These are phyloP conservation scores for Smithornis capensis DNA, from an alignment of 2,113 vertebrate genomes.

Conservation along the genomic window DNA sequence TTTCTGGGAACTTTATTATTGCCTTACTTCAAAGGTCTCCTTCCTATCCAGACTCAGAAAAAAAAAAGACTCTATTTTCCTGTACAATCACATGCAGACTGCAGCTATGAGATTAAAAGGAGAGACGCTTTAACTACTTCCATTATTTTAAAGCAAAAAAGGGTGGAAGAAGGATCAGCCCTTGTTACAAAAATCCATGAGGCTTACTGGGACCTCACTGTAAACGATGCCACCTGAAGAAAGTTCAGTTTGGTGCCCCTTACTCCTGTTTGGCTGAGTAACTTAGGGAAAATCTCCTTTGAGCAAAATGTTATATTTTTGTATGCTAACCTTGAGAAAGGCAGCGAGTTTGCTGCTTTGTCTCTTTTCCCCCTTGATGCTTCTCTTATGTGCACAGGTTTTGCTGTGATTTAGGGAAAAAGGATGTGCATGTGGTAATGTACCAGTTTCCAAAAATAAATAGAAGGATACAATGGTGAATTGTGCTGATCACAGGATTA, in stretches of 20 bases:
- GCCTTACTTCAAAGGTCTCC: background rate
- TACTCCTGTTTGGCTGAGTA: background rate
- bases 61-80: background rate
- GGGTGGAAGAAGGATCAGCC: background rate
- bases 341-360: background rate
- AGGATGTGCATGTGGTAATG: background rate
- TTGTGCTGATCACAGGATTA: background rate
- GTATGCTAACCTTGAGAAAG: background rate
- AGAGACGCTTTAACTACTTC: background rate
- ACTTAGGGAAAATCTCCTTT: background rate
- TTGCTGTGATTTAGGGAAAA: slow-evolving; percentile 2
- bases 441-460: slow-evolving; percentile 12
- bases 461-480: background rate
- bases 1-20: background rate
- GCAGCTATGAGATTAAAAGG: background rate
- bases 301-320: background rate
- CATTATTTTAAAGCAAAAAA: background rate
- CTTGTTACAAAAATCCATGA: background rate
- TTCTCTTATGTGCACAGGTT: background rate
- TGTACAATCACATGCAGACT: background rate
- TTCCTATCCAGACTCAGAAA: background rate
- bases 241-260: background rate
- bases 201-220: background rate
- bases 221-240: background rate
- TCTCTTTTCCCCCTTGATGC: background rate